A percentile compares a stretch with the other conserved stretches of the same genome.
Conservation (phyloP, 30 jellyfish, hydroid and myxozoan genomes). For the Morbakka virulenta region DNA sequence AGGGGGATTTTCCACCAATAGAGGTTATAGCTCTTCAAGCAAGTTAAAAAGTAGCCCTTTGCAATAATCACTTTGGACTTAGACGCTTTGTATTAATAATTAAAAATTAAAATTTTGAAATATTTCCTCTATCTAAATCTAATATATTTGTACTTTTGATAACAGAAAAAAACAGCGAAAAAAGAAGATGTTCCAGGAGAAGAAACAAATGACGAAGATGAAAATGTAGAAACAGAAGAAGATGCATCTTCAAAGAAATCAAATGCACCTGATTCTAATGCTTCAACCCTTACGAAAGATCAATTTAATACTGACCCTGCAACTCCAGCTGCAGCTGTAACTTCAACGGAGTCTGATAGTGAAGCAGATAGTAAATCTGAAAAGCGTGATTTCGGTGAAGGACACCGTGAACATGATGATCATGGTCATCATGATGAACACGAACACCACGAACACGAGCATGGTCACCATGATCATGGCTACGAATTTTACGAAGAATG, state of each 20-base stretch:
- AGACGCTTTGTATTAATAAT: no score
- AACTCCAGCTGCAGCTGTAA: slow-evolving; percentile 8
- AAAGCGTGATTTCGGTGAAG: slow-evolving; percentile 83
- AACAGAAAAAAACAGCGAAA: no score
- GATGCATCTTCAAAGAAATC: slow-evolving; percentile 52
- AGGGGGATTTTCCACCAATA: no score
- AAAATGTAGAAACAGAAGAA: slow-evolving; percentile 49
- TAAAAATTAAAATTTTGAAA: no score
- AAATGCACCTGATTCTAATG: slow-evolving; percentile 11
- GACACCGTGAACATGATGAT: slow-evolving; percentile 72
- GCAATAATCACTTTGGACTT: no score
- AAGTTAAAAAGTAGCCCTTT: no score
- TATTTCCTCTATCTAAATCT: no score
- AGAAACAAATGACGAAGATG: slow-evolving; percentile 33
- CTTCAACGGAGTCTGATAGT: slow-evolving; percentile 12
- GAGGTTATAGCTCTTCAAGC: no score
- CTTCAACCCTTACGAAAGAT: not conserved
- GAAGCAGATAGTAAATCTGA: slow-evolving; percentile 38
- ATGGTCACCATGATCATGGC: slow-evolving; percentile 94
- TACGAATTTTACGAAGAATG: slow-evolving; percentile 96
- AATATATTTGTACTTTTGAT: no score
- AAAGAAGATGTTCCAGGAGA: slow-evolving; percentile 2
- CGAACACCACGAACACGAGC: slow-evolving; percentile 96
- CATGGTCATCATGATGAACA: slow-evolving; percentile 92
- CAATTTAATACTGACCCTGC: slow-evolving; percentile 1